Evolutionary conservation across 2,797 vertebrate species (phyloP), one percentile per base, ranked within the genome.

Genomic region (Pelobates cultripes): DNA sequence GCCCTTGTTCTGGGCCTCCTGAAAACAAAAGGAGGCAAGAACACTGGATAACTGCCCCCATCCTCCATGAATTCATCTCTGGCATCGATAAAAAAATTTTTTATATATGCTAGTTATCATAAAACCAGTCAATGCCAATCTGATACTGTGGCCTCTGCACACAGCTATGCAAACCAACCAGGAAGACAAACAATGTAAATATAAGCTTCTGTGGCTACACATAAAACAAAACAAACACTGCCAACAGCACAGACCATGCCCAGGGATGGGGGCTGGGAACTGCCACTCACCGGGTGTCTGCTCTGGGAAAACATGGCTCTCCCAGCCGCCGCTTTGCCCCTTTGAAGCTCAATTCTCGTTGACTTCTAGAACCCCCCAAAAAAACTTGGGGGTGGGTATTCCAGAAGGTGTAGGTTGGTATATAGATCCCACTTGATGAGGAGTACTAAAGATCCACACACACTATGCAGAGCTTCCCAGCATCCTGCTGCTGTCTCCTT

Each of bases 291-390:
- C 90, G 97, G 96, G 91, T 97, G 97, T 91, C 97, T 94, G 92
- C 97, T 96, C 91, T 97, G 97, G 83, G 97, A 96, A 87, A 98
- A 98, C 97, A 97, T 98, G 77, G 91, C 92, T 92, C 88, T 78
- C 86, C 86, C 86, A 53, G 88, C 86, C 71, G 85, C 84, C 40
- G 86, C 81, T 83, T 88, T 84, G 89, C 87, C 92, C 90, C 87
- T 84, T 68, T 70, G 80, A 79, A 87, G 86, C 88, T 89, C 91
- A 86, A 87, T 83, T 79, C 88, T 90, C 76, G 89, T 78, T 88
- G 89, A 85, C 86, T 90, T 87, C 86, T 7, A 3, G 41, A 1
- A 13, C 53, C 67, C 79, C 81, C 75, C 47, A 42, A 7, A 14
- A 3, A 4, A 8, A 73, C 14, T 4, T 7, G 15, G 45, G 4